Evolutionary conservation across 2,797 vertebrate genomes (phyloP), one percentile per base, ranked within the genome.

Genomic region (Danio jaintianensis): DNA sequence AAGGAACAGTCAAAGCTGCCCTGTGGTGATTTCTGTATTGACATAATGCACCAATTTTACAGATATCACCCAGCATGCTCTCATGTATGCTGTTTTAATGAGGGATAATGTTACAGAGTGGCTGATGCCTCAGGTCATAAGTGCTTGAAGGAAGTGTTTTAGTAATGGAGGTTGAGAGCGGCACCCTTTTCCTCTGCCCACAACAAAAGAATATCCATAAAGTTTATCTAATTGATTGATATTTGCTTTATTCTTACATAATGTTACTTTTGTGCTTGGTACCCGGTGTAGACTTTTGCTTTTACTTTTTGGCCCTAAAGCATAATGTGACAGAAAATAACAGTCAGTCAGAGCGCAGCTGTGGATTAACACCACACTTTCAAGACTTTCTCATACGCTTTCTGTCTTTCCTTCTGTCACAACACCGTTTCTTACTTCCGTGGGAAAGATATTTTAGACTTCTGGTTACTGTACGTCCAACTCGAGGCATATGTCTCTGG

Each of bases 371-470:
- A 70, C 11, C 12, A 47, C 61, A 29, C 20, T 64, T 72, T 53
- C 45, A 9, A 20, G 13, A 36, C 29, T 38, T 56, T 45, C 64
- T 75, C 13, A 84, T 79, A 67, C 75, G 53, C 70, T 66, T 74
- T 53, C 47, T 78, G 38, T 43, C 36, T 75, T 79, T 71, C 67
- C 36, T 80, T 83, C 38, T 66, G 45, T 69, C 55, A 72, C 16
- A 38, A 53, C 64, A 48, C 18, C 7, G 47, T 76, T 72, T 83
- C 68, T 80, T 81, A 66, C 45, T 18, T 58, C 67, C 5, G 53
- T 81, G 43, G 77, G 56, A 82, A 86, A 85, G 83, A 87, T 87
- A 86, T 85, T 22, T 15, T 40, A 81, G 67, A 67, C 58, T 56
- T 40, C 52, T 20, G 50, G 74, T 70, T 75, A 61, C 45, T 80